Evolutionary conservation across 2,797 vertebrate genomes (phyloP), one percentile per base, ranked within the genome.

Genomic region (Telmatherina bonti): DNA sequence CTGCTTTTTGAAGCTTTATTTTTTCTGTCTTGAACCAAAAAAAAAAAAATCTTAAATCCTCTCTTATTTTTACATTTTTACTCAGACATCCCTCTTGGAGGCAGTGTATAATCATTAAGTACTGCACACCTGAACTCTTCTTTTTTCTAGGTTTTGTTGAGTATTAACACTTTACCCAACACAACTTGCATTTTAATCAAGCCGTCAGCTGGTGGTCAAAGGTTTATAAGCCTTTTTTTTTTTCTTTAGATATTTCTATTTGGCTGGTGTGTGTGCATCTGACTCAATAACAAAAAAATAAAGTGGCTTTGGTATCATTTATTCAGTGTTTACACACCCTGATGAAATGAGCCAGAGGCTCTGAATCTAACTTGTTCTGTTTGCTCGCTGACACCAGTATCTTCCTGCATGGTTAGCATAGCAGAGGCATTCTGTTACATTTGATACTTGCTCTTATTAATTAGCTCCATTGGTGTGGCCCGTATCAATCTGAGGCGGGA

Each of bases 341-440:
- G 67, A 80, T 82, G 83, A 83, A 79, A 43, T 87, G 86, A 89
- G 83, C 85, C 33, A 5, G 55, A 54, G 78, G 68, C 58, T 77
- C 61, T 70, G 38, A 82, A 73, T 84, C 68, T 68, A 35, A 61
- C 67, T 81, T 78, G 64, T 78, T 71, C 74, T 76, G 71, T 85
- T 78, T 78, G 84, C 83, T 67, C 24, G 61, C 75, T 85, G 86
- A 85, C 89, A 84, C 69, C 85, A 76, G 82, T 51, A 59, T 77
- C 81, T 63, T 77, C 59, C 82, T 31, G 75, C 89, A 58, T 89
- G 85, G 76, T 76, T 77, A 66, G 78, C 91, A 94, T 94, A 93
- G 89, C 91, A 90, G 90, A 90, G 91, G 75, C 75, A 45, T 73
- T 87, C 89, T 83, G 92, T 90, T 92, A 93, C 89, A 94, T 94